phyloP scores from a whole-genome alignment of 1,140 invertebrate species.

The Formica exsecta region DNA sequence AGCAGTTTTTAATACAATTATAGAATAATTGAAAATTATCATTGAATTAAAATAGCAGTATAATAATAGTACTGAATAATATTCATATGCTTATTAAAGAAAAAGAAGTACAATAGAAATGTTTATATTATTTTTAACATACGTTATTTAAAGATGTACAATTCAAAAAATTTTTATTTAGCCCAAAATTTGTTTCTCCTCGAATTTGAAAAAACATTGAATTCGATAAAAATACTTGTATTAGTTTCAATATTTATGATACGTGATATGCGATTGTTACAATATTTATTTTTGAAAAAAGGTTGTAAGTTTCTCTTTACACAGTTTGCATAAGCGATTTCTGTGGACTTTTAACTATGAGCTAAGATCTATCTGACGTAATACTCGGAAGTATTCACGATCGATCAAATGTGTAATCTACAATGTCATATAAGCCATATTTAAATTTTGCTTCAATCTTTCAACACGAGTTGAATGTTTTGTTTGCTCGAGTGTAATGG shows the following conservation, averaged over 20 bases:
- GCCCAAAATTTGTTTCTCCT: background rate
- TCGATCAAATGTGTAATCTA: constrained; percentile 16
- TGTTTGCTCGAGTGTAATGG: background rate
- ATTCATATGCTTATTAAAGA: background rate
- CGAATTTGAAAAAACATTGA: background rate
- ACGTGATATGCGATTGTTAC: background rate
- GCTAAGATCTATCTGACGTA: constrained; percentile 3
- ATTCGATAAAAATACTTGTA: background rate
- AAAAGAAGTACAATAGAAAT: background rate
- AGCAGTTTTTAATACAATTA: background rate
- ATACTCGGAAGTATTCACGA: background rate
- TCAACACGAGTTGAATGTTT: background rate
- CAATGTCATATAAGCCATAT: background rate
- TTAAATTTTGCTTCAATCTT: background rate
- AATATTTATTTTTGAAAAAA: background rate
- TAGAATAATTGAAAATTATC: background rate
- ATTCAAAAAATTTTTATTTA: background rate
- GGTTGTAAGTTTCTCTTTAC: background rate
- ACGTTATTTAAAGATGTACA: background rate
- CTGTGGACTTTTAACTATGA: background rate
- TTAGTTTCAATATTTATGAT: background rate
- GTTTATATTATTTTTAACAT: background rate
- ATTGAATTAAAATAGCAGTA: background rate
- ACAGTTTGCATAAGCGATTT: background rate
- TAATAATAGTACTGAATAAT: background rate